Evolutionary conservation across 2,113 vertebrate species (phyloP).

Genomic region (Tupaia tana): DNA sequence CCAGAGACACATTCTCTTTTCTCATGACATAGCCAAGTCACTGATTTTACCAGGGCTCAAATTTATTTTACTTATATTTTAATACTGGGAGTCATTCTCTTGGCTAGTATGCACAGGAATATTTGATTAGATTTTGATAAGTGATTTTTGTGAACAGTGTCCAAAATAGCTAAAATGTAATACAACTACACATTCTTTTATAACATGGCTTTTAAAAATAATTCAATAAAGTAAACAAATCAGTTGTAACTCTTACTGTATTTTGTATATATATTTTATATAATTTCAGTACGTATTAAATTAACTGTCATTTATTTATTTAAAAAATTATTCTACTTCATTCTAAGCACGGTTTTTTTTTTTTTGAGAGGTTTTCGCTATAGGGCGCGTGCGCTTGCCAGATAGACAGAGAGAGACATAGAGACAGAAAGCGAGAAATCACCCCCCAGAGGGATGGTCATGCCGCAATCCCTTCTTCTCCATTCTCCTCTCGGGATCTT

Average conservation of each 20-base stretch:
- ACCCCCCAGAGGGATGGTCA: too few species aligned
- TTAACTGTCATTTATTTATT: constrained; percentile 12
- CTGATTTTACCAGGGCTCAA: neutral
- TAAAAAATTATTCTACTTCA: constrained; percentile 1
- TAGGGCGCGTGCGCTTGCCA: too few species aligned
- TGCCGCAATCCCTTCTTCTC: too few species aligned
- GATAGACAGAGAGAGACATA: too few species aligned
- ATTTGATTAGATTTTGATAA: constrained; percentile 11
- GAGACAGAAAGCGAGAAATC: too few species aligned
- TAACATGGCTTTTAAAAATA: constrained; percentile 51
- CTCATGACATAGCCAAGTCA: neutral
- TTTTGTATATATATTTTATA: neutral
- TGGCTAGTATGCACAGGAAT: neutral
- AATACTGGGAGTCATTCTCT: neutral
- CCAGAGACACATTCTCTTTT: neutral
- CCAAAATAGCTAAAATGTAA: constrained; percentile 42
- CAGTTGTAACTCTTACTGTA: neutral
- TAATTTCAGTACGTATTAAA: constrained; percentile 25
- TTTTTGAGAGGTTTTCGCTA: too few species aligned
- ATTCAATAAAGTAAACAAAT: constrained; percentile 66
- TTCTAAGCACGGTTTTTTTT: neutral
- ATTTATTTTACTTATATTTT: constrained; percentile 41
- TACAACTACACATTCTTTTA: constrained; percentile 58
- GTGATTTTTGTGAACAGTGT: constrained; percentile 47
- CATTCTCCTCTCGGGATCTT: too few species aligned